Evolutionary conservation across 2,888 invertebrate species (phyloP).

Genomic region (Drosophila anomalata): DNA sequence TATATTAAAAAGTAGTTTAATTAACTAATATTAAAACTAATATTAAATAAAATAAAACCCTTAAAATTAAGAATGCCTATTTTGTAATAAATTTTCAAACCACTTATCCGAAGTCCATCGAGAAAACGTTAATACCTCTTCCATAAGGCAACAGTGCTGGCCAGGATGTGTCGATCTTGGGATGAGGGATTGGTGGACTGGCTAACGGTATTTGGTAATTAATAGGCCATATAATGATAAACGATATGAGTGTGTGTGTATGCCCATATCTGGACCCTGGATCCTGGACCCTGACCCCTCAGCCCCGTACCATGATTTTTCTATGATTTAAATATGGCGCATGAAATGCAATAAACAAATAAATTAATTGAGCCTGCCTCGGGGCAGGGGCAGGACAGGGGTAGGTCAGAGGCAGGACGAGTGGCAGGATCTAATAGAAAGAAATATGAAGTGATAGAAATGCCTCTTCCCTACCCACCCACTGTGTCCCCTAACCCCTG

Average conservation of each 20-base stretch:
- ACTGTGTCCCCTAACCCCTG: slow-evolving; percentile 6
- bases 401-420: background rate
- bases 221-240: slow-evolving; percentile 76
- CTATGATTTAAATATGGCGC: slow-evolving; percentile 73
- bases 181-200: slow-evolving; percentile 20
- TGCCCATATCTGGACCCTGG: slow-evolving; percentile 6
- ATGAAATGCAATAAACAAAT: slow-evolving; percentile 76
- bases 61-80: too few relatives aligned
- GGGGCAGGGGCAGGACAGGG: background rate
- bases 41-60: too few relatives aligned
- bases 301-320: slow-evolving; percentile 25
- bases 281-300: background rate
- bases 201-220: slow-evolving; percentile 69
- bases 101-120: background rate
- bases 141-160: background rate
- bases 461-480: slow-evolving; percentile 27
- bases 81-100: background rate
- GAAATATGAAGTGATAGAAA: slow-evolving; percentile 75
- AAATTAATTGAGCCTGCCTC: slow-evolving; percentile 70
- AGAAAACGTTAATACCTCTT: background rate
- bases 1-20: too few relatives aligned
- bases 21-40: too few relatives aligned
- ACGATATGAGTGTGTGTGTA: slow-evolving; percentile 57
- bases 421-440: slow-evolving; percentile 39
- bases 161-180: slow-evolving; percentile 30